A percentile compares a stretch with the other conserved stretches of the same genome.
These are phyloP conservation scores for Drosophila atripex DNA, from an alignment of 2,888 invertebrate species.

Conservation along the genomic window DNA sequence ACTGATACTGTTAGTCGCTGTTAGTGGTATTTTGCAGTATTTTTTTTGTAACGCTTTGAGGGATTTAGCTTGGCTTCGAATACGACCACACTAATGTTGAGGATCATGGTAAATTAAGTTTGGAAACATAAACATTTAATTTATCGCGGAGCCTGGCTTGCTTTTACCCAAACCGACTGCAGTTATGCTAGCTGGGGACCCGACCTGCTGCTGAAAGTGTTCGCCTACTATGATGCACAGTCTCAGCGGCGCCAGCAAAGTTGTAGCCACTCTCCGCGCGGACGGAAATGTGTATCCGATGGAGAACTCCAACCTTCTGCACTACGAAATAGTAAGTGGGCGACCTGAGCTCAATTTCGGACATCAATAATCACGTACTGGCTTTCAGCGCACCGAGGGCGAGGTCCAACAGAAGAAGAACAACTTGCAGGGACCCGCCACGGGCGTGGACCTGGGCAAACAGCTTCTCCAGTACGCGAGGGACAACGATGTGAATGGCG, in stretches of 20 bases:
- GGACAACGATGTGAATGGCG: slow-evolving; percentile 90
- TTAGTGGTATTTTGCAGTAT: background rate
- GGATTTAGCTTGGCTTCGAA: background rate
- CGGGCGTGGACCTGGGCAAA: slow-evolving; percentile 92
- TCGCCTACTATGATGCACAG: slow-evolving; percentile 66
- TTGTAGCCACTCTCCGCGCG: slow-evolving; percentile 80
- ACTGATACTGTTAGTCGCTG: background rate
- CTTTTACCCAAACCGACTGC: slow-evolving; percentile 28
- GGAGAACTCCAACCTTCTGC: slow-evolving; percentile 71
- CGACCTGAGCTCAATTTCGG: background rate
- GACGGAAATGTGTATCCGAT: slow-evolving; percentile 81
- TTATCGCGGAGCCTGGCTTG: slow-evolving; percentile 14
- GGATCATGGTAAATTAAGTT: slow-evolving; percentile 17
- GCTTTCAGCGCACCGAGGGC: slow-evolving; percentile 73
- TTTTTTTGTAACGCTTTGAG: background rate
- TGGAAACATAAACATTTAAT: slow-evolving; percentile 47
- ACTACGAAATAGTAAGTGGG: slow-evolving; percentile 80
- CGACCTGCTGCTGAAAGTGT: slow-evolving; percentile 47
- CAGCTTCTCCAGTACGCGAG: slow-evolving; percentile 91
- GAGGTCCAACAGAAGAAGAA: slow-evolving; percentile 67
- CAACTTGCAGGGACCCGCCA: slow-evolving; percentile 54
- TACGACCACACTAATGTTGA: background rate
- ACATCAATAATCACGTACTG: no score
- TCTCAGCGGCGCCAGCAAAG: slow-evolving; percentile 73
- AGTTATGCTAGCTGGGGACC: slow-evolving; percentile 50